Base-by-base conservation (phyloP, 2,797 vertebrate genomes). In the Periparus ater region DNA sequence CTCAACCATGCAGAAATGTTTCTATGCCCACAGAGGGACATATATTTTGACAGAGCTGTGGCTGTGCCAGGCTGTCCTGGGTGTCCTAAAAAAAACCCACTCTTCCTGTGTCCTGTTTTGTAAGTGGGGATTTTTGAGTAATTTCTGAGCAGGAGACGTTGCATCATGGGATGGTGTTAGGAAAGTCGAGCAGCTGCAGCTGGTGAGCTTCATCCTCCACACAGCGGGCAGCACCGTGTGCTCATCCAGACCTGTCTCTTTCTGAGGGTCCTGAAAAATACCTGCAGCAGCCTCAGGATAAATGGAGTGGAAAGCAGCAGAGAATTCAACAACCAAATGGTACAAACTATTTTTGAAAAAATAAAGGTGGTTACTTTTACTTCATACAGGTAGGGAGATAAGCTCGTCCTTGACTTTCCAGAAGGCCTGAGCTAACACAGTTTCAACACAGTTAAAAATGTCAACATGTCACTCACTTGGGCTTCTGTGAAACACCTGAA, bases 81-180 rank as follows among this genome's bases (percentile, higher is more conserved):
- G 89, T 86, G 83, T 95, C 95, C 91, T 91, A 72, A 90, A 71
- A 96, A 95, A 88, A 14, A 13, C 3, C 32, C 36, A 32, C 22
- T 93, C 51, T 93, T 96, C 91, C 94, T 82, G 74, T 79, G 90
- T 88, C 94, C 93, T 96, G 90, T 95, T 94, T 91, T 83, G 48
- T 91, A 95, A 96, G 77, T 38, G 77, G 90, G 85, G 85, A 96
- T 93, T 96, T 96, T 90, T 96, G 96, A 96, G 93, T 96, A 96
- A 96, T 95, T 95, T 91, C 88, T 81, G 91, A 82, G 90, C 94
- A 86, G 94, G 91, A 96, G 96, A 96, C 93, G 0, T 96, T 96
- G 94, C 95, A 91, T 96, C 96, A 96, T 94, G 94, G 95, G 70
- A 93, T 79, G 80, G 76, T 70, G 73, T 94, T 88, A 88, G 95